A percentile compares a stretch with the other conserved stretches of the same genome.
Evolutionary conservation across 2,113 vertebrate species (phyloP).

Genomic region (Rhinichthys klamathensis): DNA sequence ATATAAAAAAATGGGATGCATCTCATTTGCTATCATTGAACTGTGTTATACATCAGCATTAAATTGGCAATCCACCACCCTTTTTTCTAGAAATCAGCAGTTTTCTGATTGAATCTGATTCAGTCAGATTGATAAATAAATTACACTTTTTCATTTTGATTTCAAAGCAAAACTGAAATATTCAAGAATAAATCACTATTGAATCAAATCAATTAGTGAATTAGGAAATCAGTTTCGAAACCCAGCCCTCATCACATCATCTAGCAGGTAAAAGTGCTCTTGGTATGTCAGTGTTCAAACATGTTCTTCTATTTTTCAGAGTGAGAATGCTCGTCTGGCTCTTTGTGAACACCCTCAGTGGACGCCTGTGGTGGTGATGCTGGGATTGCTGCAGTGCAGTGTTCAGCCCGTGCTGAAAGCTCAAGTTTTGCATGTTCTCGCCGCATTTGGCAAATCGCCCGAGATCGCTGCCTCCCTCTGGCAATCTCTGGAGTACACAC

Average conservation of each 20-base stretch:
- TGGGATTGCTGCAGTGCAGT: slow-evolving; percentile 94
- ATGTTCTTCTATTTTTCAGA: slow-evolving; percentile 69
- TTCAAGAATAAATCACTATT: background rate
- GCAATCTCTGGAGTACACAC: slow-evolving; percentile 96
- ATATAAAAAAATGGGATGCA: background rate
- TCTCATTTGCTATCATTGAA: background rate
- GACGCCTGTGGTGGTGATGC: slow-evolving; percentile 93
- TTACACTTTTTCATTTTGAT: background rate
- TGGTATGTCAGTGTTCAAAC: background rate
- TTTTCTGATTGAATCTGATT: no score
- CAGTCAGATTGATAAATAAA: background rate
- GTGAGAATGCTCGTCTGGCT: slow-evolving; percentile 94
- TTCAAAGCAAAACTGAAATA: background rate
- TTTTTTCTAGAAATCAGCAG: background rate
- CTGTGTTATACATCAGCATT: background rate
- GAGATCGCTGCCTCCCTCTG: slow-evolving; percentile 96
- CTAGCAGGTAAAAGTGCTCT: background rate
- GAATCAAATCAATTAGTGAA: background rate
- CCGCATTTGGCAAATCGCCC: slow-evolving; percentile 93
- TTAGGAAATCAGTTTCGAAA: background rate
- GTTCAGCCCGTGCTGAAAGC: slow-evolving; percentile 92
- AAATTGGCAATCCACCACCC: background rate
- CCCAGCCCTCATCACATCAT: background rate
- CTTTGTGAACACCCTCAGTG: slow-evolving; percentile 97
- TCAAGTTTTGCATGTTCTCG: slow-evolving; percentile 85